Evolutionary conservation across 2,797 vertebrate species (phyloP), one percentile per base, ranked within the genome.

Genomic region (Pempheris klunzingeri): DNA sequence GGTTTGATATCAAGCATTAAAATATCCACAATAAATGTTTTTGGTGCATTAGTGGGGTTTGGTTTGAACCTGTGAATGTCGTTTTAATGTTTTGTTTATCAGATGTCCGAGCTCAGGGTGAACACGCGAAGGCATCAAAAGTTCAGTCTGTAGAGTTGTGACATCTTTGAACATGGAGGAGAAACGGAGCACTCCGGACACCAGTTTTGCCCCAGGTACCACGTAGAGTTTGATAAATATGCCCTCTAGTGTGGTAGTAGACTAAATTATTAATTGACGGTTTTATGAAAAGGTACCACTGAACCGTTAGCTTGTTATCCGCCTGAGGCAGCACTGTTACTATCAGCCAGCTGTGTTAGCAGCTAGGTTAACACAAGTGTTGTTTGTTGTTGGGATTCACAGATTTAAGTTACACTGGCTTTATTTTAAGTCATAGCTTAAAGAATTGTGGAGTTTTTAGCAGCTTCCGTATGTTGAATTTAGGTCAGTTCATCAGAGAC

Each of bases 141-240:
- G 83, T 91, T 92, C 71, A 60, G 60, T 24, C 4, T 6, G 4
- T 49, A 36, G n/a, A 85, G 61, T 88, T 78, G 70, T 69, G 54
- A 81, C 55, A 64, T 74, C 61, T 61, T 13, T 62, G 34, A 28
- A 3, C 46, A 94, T 93, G 93, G 93, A 93, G 71, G 83, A 81
- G 54, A 70, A 90, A 71, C 41, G 59, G 46, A 61, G 18, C 60
- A 49, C 12, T 7, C 1, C 44, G 52, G 80, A 82, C 8, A 36
- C 20, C 2, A 36, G 0, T 10, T 89, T 89, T 71, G n/a, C 82
- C 3, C 89, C 87, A 87, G 93, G 93, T 94, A 92, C 4, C 10
- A 6, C 1, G 15, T 2, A 10, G 0, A 26, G 36, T 18, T 17
- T 5, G 0, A 32, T 28, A 60, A 2, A 15, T 65, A 3, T 26